Base-by-base conservation (phyloP, 2,888 invertebrate species). In the Drosophila antonietae region DNA sequence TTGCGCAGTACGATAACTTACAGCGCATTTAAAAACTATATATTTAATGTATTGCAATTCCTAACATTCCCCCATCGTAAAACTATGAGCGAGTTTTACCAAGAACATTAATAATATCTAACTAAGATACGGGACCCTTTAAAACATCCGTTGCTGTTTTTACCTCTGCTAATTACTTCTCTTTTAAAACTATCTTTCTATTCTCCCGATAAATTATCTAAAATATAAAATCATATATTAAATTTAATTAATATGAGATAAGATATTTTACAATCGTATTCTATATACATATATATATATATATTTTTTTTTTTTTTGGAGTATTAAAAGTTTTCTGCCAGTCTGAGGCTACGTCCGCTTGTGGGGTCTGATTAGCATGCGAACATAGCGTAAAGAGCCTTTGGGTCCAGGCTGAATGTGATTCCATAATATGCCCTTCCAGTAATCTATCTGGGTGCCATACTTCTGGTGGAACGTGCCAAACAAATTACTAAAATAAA, bases 391-490 rank as follows among this genome's bases (percentile, higher is more conserved):
- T 20, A 87, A 49, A 1, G 86, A 87, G 9, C 86, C 86, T 7
- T 35, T 81, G 6, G 86, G 88, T 0, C 86, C 86, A 15, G 75
- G 57, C 7, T 77, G 49, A 60, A 87, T 86, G 1, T 68, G 55
- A 5, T 78, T 70, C 86, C 86, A 87, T 33, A 87, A 58, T 15
- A 87, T 87, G 15, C 86, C 86, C 61, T 86, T 87, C 28, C n/a
- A 73, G 43, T 63, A 78, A 51, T 57, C 66, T 43, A 87, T 84
- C 53, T 74, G 70, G 0, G 72, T 68, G 1, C 71, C 79, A 47
- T 69, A 70, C 23, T 60, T 69, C 0, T 14, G 1, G 35, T 86
- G 82, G 60, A 81, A 87, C 0, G 74, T 80, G 18, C 85, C 85
- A 52, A 85, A 88, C 1, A 88, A 66, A 55, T 85, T 88, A 65